A percentile compares a stretch with the other conserved stretches of the same genome.
Conservation (phyloP, 37 sponge, comb jelly and placozoan genomes). For the Theonella swinhoei region DNA sequence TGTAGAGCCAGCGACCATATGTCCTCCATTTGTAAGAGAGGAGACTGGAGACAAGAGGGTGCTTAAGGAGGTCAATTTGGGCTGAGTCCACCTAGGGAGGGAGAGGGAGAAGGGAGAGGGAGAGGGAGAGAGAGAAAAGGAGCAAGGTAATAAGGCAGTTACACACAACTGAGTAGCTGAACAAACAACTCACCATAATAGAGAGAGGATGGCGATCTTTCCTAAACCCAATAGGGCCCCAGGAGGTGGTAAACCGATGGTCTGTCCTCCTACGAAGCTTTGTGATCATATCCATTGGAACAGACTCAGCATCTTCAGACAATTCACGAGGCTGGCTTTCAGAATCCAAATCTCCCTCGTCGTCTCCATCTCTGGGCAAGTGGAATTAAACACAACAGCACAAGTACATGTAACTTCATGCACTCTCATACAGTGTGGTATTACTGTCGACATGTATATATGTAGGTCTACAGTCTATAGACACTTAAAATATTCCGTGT, state of each 20-base stretch:
- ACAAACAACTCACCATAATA: slow-evolving; percentile 49
- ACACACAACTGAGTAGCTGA: no score
- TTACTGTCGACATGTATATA: no score
- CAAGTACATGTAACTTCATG: no score
- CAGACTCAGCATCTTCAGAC: neutral
- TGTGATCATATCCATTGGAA: neutral
- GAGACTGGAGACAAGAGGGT: slow-evolving; percentile 88
- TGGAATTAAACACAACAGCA: no score
- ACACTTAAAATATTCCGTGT: no score
- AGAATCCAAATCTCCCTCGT: neutral
- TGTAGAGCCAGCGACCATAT: slow-evolving; percentile 82
- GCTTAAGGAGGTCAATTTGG: slow-evolving; percentile 75
- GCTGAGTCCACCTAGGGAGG: slow-evolving; percentile 22
- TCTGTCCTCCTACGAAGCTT: neutral
- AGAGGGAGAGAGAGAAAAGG: neutral
- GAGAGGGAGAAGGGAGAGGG: neutral
- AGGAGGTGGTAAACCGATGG: slow-evolving; percentile 7
- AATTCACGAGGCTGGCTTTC: neutral
- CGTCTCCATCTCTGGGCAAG: neutral
- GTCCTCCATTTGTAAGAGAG: slow-evolving; percentile 85
- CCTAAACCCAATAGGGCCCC: slow-evolving; percentile 68
- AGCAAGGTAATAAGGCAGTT: neutral
- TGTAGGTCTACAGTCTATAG: no score
- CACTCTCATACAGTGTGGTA: no score
- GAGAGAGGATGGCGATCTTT: slow-evolving; percentile 45